Conservation (phyloP, 2,888 invertebrate species). For the Alcis repandata region DNA sequence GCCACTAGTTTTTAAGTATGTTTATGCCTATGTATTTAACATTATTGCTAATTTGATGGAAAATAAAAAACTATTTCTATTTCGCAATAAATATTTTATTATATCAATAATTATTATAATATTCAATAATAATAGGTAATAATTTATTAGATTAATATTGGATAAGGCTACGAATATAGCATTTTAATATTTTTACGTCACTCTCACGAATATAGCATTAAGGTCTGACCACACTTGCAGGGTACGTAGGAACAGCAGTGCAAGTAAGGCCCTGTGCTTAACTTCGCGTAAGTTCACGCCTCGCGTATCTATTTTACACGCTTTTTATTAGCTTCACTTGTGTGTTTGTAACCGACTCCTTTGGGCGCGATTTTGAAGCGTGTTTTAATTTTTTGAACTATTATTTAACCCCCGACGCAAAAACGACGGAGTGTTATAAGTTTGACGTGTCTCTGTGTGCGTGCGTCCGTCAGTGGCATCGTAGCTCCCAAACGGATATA, state of each 20-base stretch:
- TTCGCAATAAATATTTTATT: slow-evolving; percentile 81
- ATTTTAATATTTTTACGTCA: slow-evolving; percentile 65
- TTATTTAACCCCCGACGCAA: too few relatives aligned
- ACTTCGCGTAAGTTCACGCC: too few relatives aligned
- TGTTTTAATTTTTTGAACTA: too few relatives aligned
- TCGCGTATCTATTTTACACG: too few relatives aligned
- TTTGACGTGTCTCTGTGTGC: too few relatives aligned
- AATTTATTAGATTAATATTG: slow-evolving; percentile 73
- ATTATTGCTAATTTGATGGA: neutral
- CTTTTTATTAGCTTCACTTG: too few relatives aligned
- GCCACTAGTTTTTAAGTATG: neutral
- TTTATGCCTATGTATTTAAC: neutral
- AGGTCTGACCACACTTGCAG: slow-evolving; percentile 41
- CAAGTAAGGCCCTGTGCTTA: neutral
- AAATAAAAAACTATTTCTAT: slow-evolving; percentile 45
- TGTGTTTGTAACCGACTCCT: too few relatives aligned
- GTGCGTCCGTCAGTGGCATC: too few relatives aligned
- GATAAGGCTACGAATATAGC: slow-evolving; percentile 81
- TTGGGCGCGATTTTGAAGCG: too few relatives aligned
- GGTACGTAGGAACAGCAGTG: slow-evolving; percentile 26
- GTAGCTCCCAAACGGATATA: too few relatives aligned
- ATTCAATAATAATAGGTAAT: slow-evolving; percentile 66
- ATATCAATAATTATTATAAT: slow-evolving; percentile 78
- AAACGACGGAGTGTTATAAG: too few relatives aligned
- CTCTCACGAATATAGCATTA: slow-evolving; percentile 71